Base-by-base conservation (phyloP, 1,140 invertebrate species). In the Orussus abietinus region DNA sequence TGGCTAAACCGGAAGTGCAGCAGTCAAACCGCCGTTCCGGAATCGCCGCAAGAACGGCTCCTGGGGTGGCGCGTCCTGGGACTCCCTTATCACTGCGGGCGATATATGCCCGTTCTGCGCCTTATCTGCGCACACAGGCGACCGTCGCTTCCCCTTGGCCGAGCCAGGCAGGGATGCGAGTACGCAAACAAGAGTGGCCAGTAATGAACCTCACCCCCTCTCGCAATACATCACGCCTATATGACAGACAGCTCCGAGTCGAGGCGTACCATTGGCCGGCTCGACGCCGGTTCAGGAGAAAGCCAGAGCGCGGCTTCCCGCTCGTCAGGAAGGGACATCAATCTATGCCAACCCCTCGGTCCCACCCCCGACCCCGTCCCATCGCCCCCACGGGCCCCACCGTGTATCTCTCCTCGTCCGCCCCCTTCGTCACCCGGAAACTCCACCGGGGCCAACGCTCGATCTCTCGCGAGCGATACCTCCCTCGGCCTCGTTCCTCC, bases 341-440 rank as follows among this genome's bases (percentile, higher is more conserved):
- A 55, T 60, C 55, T 51, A 60, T 46, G 55, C 49, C 57, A 57
- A 50, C 39, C 51, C 44, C 38, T 49, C 44, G 20, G 13, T 47
- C 41, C 38, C 31, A 9, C 38, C 25, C 11, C 21, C 20, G 30
- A 28, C 3, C 11, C n/a, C 13, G 12, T 25, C 22, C 6, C 22
- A n/a, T 7, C 22, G 22, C 22, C 22, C 22, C 6, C 22, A 25
- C 22, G 22, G 22, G n/a, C 6, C 6, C 22, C 22, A 25, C 22
- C 22, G n/a, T 25, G n/a, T 6, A n/a, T 25, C 22, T 25, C 22
- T 25, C 6, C 6, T 25, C 22, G 22, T n/a, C 22, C 22, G 6
- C 22, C n/a, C n/a, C n/a, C n/a, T n/a, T n/a, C n/a, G n/a, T n/a
- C n/a, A n/a, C n/a, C n/a, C n/a, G n/a, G n/a, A n/a, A n/a, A n/a